These are phyloP conservation scores for Arge pagana DNA, from an alignment of 2,888 invertebrate genomes.

Conservation along the genomic window DNA sequence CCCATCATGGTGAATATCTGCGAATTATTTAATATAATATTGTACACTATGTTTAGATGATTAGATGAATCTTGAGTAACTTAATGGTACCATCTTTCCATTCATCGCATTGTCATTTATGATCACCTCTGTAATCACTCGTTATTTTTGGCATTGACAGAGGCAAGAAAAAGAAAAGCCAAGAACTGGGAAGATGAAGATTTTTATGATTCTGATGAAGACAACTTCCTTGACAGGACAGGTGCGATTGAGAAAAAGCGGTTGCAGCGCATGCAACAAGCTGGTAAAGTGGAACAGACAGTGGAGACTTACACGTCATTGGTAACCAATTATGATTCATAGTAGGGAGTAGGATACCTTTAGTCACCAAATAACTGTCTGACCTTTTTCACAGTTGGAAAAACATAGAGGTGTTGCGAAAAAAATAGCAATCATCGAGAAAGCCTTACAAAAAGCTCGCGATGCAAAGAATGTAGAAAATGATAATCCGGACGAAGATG, in stretches of 20 bases:
- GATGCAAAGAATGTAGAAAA: conserved; percentile 54
- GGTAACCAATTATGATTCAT: conserved; percentile 56
- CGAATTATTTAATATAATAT: neutral
- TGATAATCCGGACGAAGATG: conserved; percentile 66
- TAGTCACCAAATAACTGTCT: neutral
- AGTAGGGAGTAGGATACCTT: too few relatives aligned
- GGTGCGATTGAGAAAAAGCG: conserved; percentile 90
- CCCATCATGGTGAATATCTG: conserved; percentile 74
- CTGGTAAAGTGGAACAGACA: conserved; percentile 64
- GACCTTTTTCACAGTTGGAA: conserved; percentile 61
- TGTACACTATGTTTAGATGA: neutral
- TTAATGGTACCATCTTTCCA: neutral
- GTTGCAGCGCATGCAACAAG: conserved; percentile 72
- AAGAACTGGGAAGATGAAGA: conserved; percentile 87
- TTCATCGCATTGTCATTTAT: too few relatives aligned
- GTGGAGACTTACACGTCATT: conserved; percentile 71
- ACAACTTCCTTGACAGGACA: conserved; percentile 93
- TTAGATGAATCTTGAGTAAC: conserved; percentile 4
- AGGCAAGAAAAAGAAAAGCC: conserved; percentile 78
- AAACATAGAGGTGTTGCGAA: conserved; percentile 62
- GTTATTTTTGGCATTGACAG: too few relatives aligned
- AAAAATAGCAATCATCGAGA: conserved; percentile 67
- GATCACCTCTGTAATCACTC: conserved; percentile 18
- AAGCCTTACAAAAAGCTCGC: conserved; percentile 56
- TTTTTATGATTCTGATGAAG: conserved; percentile 93